Percentiles rank a stretch among this genome's conserved stretches.
These are phyloP conservation scores for Sphaeridia pumilis DNA, from an alignment of 2,888 invertebrate species.

Conservation along the genomic window DNA sequence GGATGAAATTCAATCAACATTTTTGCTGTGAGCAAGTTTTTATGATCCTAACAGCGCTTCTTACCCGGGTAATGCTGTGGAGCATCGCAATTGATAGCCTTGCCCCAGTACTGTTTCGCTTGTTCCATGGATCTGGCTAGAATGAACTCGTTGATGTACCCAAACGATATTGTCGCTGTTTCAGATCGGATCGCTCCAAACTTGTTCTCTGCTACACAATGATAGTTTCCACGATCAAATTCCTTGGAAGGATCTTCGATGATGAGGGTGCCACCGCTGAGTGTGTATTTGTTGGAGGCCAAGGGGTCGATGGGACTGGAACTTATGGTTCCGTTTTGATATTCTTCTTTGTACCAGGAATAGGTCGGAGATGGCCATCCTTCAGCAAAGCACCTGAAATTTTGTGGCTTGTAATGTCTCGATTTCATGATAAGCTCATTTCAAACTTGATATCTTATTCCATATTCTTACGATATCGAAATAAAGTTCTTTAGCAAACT, in stretches of 20 bases:
- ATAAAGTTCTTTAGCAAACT: conserved; percentile 60
- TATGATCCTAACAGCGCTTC: not conserved
- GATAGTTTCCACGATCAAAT: conserved; percentile 73
- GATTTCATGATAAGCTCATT: too few species aligned
- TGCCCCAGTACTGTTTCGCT: conserved; percentile 87
- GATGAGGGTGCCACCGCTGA: conserved; percentile 83
- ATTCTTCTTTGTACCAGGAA: conserved; percentile 80
- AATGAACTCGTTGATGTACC: conserved; percentile 78
- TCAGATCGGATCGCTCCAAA: conserved; percentile 81
- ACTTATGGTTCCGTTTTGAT: conserved; percentile 61
- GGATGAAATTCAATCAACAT: not conserved
- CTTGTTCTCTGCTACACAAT: conserved; percentile 80
- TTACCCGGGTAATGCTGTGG: conserved; percentile 75
- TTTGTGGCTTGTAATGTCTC: too few species aligned
- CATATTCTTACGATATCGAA: conserved; percentile 47
- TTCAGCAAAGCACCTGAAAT: conserved; percentile 58
- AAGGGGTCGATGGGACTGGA: conserved; percentile 67
- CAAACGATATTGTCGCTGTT: conserved; percentile 76
- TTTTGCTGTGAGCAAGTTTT: not conserved
- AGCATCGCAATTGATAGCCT: conserved; percentile 81
- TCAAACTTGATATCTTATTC: not conserved
- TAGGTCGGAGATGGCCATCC: conserved; percentile 84
- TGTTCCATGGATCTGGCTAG: conserved; percentile 69
- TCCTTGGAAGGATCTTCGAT: conserved; percentile 67
- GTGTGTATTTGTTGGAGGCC: conserved; percentile 57